Conservation (phyloP, 2,797 vertebrate genomes). For the Melanotaenia boesemani region DNA sequence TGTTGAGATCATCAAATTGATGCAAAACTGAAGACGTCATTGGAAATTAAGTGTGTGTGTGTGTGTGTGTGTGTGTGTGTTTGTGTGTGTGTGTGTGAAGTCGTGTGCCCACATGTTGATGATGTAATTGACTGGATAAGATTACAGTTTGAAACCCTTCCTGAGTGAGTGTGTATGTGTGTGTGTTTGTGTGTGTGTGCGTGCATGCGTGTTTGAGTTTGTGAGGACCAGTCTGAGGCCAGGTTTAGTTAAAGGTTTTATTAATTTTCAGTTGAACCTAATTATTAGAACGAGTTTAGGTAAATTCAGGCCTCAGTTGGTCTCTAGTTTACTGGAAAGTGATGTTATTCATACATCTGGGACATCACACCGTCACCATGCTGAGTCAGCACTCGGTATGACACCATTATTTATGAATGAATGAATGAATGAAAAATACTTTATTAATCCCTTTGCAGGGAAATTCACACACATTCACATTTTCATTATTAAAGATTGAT, state of each 20-base stretch:
- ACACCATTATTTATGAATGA: too few species aligned
- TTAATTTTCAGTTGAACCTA: neutral
- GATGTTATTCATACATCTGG: too few species aligned
- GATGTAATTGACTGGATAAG: constrained; percentile 29
- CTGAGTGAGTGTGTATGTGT: constrained; percentile 3
- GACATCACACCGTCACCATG: too few species aligned
- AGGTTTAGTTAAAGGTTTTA: neutral
- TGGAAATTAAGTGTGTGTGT: constrained; percentile 6
- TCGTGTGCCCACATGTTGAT: constrained; percentile 32
- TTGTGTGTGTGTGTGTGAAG: neutral
- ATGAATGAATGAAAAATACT: too few species aligned
- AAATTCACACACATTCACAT: too few species aligned
- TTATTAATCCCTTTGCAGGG: too few species aligned
- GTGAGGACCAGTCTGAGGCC: neutral
- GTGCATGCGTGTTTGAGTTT: constrained; percentile 1
- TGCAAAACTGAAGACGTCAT: constrained; percentile 29
- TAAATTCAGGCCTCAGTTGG: neutral
- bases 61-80: neutral
- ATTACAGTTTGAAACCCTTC: constrained; percentile 9
- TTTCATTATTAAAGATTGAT: too few species aligned
- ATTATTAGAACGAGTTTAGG: neutral
- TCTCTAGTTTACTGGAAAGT: too few species aligned
- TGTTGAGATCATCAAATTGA: constrained; percentile 8
- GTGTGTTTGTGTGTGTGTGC: neutral
- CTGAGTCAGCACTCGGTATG: too few species aligned